Base-by-base conservation (phyloP, 2,888 invertebrate species). In the Agapostemon virescens region DNA sequence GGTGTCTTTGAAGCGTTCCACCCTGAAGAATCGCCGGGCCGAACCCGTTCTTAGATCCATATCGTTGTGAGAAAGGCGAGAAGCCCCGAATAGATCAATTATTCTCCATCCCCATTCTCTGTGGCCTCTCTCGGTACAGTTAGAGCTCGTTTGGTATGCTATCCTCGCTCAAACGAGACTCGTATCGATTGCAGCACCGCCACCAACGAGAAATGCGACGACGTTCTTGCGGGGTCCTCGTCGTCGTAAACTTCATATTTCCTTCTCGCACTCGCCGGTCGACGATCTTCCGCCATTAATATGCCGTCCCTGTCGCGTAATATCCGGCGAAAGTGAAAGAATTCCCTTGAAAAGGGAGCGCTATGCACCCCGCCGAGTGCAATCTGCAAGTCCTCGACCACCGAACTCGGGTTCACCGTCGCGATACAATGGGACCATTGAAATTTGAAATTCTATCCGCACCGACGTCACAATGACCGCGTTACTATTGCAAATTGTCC, bases 101-200 rank as follows among this genome's bases (percentile, higher is more conserved):
- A 52, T 55, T 76, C 30, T 69, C 33, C 52, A 33, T 49, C 40
- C 58, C 66, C 30, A 66, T 77, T 79, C 66, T 66, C 38, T 23
- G 52, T 58, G 7, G 45, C 55, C 38, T 38, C 38, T 30, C 70
- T 55, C 58, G 70, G 61, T 78, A 79, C 79, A 68, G 79, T 77
- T 79, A 74, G 67, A 40, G 74, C 69, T 83, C 74, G 69, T 82
- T 77, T 55, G 17, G 70, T 61, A 84, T 81, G 75, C 80, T 79
- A 85, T 76, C 45, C 83, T 71, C 85, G 72, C 74, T 45, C 73
- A 55, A 70, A 81, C 68, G 58, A 73, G 74, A 71, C 63, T 42
- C 70, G 40, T 69, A 81, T 81, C 73, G 75, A 82, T 73, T 76
- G 38, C 69, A 40, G 75, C 20, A 30, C 49, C 49, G 42, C 4